Base-by-base conservation (phyloP, 1,140 invertebrate genomes). In the Drosophila melanogaster region DNA sequence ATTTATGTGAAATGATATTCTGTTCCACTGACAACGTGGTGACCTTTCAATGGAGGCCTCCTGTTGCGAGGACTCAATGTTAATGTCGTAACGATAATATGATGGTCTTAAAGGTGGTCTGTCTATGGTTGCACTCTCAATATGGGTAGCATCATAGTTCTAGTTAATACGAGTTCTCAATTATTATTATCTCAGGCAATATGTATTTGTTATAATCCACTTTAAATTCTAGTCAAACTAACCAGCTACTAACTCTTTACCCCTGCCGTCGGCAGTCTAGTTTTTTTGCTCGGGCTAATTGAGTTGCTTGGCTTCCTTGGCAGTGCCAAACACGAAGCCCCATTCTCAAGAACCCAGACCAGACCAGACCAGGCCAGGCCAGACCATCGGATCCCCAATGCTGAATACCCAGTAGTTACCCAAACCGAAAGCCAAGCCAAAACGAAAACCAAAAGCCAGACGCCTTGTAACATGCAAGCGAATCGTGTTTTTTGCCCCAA, bases 291-390 rank as follows among this genome's bases (percentile, higher is more conserved):
- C 46, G 19, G 72, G 79, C 84, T 87, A 83, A 87, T 87, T 87
- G 79, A 87, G 83, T 87, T 87, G 84, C 83, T 87, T 87, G 83
- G 83, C 83, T 87, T 89, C 84, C 80, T 69, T 49, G 40, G 46
- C 33, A 22, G 30, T 38, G 17, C 35, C 5, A 50, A 69, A 58
- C 54, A 35, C 47, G 71, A 26, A 40, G 14, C 62, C 43, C 53
- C 41, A 22, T 33, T 41, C 17, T 2, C n/a, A 15, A 33, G 5
- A 14, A 10, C 38, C 38, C 56, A 46, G 35, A 26, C 55, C 37
- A 49, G 19, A 2, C 19, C 19, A 22, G 19, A 2, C 19, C 19
- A 22, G 19, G 2, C 38, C 56, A 46, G 19, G 2, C 38, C 56
- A 46, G 35, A 26, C 55, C 37, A 50, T 14, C 1, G 38, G 54